Evolutionary conservation across 2,113 vertebrate species (phyloP), one percentile per base, ranked within the genome.

Genomic region (Trichechus manatus): DNA sequence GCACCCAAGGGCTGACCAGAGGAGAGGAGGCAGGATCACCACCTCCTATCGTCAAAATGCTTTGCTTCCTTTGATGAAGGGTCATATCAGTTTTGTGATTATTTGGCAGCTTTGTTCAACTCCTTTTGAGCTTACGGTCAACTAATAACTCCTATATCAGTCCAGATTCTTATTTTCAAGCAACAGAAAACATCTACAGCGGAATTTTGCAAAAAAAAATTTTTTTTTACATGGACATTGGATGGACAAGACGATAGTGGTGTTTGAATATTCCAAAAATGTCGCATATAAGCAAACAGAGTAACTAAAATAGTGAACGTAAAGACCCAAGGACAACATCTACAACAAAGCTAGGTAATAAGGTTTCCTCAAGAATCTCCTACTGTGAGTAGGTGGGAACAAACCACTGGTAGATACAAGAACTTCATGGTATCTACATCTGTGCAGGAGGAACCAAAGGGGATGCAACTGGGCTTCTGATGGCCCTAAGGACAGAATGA

Each of bases 261-360:
- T 27, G 74, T 93, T 85, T 74, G 25, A 84, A 74, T 94, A 72
- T 92, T 82, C n/a, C 39, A 77, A 92, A 29, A 44, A 83, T 36
- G 39, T 64, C 20, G 14, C 33, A 74, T 10, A n/a, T 44, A 79
- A 78, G 39, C 39, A 44, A 82, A 74, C 7, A 92, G 20, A 78
- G 11, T 19, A 94, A 56, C 31, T 44, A 53, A 80, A 53, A 80
- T 9, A 89, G 25, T 33, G 74, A 86, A 81, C 74, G 9, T 66
- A 63, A 83, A 92, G 36, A 39, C 72, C 25, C 23, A 84, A 2
- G 5, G 42, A 31, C 23, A 56, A 31, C 10, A 33, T 56, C n/a
- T 56, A 36, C 15, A 56, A 56, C 53, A 56, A 56, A 56, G 13
- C 53, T 15, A 17, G 53, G 15, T 56, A 56, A 56, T 79, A 56